These are phyloP conservation scores for Muntiacus muntjak DNA, from an alignment of 2,113 vertebrate genomes.

Conservation along the genomic window DNA sequence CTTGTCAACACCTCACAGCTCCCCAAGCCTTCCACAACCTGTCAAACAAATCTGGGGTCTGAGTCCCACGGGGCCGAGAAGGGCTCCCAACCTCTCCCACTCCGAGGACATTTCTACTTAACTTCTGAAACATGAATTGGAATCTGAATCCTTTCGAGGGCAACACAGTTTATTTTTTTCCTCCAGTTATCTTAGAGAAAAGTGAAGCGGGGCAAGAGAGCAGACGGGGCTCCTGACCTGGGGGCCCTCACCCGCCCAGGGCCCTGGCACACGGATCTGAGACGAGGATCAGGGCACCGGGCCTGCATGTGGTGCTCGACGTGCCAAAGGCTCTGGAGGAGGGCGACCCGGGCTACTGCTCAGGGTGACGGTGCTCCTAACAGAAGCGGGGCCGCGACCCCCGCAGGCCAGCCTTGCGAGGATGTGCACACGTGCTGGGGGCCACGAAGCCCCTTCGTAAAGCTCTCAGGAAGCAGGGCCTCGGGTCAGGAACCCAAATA, in stretches of 20 bases:
- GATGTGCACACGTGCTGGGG: accelerated
- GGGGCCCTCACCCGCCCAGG: accelerated
- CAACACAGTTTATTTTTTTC: not conserved
- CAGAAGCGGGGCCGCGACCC: accelerated
- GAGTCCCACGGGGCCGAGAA: not conserved
- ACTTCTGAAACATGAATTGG: not conserved
- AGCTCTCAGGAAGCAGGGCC: not conserved
- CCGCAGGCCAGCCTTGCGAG: accelerated
- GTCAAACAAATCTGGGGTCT: constrained; percentile 39
- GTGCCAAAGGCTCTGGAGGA: accelerated
- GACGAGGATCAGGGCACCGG: accelerated
- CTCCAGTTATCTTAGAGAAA: not conserved
- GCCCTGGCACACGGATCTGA: accelerated
- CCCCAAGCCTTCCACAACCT: constrained; percentile 46
- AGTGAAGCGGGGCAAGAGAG: accelerated
- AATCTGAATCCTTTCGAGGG: not conserved
- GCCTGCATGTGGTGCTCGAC: accelerated
- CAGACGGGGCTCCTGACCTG: accelerated
- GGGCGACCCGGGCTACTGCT: accelerated
- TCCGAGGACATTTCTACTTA: not conserved
- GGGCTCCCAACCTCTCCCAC: not conserved
- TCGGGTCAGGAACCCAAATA: not conserved
- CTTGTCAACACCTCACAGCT: constrained; percentile 43
- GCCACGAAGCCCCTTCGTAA: accelerated
- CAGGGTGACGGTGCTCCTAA: accelerated